These are phyloP conservation scores for Hormaphis cornu DNA, from an alignment of 1,140 invertebrate genomes.

Conservation along the genomic window DNA sequence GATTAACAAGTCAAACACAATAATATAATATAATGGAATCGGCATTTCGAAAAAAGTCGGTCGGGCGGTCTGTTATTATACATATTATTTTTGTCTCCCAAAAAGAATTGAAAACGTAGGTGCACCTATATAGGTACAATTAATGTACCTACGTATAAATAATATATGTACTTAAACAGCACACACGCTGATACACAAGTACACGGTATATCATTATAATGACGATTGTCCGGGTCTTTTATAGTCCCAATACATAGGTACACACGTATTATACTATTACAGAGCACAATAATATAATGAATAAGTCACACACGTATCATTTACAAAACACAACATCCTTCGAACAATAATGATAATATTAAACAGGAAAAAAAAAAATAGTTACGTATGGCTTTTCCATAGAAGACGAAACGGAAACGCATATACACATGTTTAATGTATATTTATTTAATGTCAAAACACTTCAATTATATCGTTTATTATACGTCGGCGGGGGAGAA, in stretches of 20 bases:
- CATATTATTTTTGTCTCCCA: background rate
- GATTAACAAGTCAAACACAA: constrained; percentile 8
- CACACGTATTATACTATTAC: constrained; percentile 5
- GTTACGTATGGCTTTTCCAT: constrained; percentile 10
- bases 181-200: background rate
- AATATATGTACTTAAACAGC: background rate
- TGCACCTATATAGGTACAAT: background rate
- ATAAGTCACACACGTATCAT: constrained; percentile 25
- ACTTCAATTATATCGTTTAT: constrained; percentile 24
- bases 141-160: too few species aligned
- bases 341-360: constrained; percentile 22
- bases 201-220: constrained; percentile 11
- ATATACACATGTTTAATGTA: constrained; percentile 6
- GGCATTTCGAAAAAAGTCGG: background rate
- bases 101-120: constrained; percentile 2
- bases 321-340: constrained; percentile 22
- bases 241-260: constrained; percentile 19
- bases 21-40: background rate
- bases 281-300: constrained; percentile 21
- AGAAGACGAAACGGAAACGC: constrained; percentile 27
- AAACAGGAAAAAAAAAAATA: background rate
- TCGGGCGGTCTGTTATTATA: background rate
- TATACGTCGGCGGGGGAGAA: background rate
- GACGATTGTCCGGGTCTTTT: constrained; percentile 29
- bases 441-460: constrained; percentile 22